Evolutionary conservation across 2,113 vertebrate genomes (phyloP).

Genomic region (Silurus meridionalis): DNA sequence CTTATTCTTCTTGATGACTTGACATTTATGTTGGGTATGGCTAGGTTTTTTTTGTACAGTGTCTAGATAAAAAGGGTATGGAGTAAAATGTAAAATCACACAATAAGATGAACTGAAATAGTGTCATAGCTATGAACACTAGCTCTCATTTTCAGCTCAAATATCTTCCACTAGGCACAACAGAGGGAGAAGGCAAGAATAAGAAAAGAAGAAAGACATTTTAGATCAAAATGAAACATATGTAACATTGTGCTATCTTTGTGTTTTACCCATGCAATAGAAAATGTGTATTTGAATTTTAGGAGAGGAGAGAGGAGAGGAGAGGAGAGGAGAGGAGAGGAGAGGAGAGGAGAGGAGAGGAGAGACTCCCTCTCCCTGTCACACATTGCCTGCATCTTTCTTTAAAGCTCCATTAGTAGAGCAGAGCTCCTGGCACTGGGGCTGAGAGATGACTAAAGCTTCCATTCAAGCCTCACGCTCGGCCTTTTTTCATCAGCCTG

Average conservation of each 20-base stretch:
- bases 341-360: not conserved
- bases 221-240: slow-evolving; percentile 46
- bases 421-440: slow-evolving; percentile 42
- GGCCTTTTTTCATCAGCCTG: slow-evolving; percentile 47
- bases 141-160: not conserved
- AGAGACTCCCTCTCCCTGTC: not conserved
- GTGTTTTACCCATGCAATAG: slow-evolving; percentile 37
- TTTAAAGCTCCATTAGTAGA: slow-evolving; percentile 48
- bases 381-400: slow-evolving; percentile 41
- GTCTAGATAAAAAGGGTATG: not conserved
- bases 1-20: slow-evolving; percentile 18
- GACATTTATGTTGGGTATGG: not conserved
- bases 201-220: slow-evolving; percentile 30
- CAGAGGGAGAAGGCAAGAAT: not conserved
- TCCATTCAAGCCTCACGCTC: slow-evolving; percentile 50
- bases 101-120: not conserved
- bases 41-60: not conserved
- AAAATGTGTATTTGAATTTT: slow-evolving; percentile 19
- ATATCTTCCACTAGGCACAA: not conserved
- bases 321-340: not conserved
- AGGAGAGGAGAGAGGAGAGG: not conserved
- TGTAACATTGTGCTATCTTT: slow-evolving; percentile 45
- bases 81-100: not conserved
- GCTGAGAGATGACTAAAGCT: slow-evolving; percentile 44
- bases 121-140: not conserved